Base-by-base conservation (phyloP, 2,888 invertebrate genomes). In the Cordilura impudica region DNA sequence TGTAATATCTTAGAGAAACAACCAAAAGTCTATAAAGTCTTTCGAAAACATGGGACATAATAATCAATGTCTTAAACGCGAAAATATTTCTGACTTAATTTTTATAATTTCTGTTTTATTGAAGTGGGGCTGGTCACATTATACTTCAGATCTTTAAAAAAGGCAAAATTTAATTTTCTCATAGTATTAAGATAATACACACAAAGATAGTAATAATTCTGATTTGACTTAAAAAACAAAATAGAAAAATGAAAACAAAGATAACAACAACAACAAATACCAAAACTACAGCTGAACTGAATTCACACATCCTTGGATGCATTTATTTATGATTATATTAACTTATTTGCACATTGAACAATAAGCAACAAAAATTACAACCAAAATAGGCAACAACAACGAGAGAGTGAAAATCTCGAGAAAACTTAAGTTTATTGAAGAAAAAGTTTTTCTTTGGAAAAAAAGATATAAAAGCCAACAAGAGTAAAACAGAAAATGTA, bases 201-300 rank as follows among this genome's bases (percentile, higher is more conserved):
- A 78, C 66, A 67, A 69, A 69, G 53, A 51, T 56, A 31, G n/a
- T 58, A 53, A 78, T 70, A 70, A 56, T 69, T 73, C 63, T 69
- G 45, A 78, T 54, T 43, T 67, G 77, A 51, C 35, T 73, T 53
- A 58, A 73, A 4, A 21, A 63, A 60, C n/a, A n/a, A 60, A 53
- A 12, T 45, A 60, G 6, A 72, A 58, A 47, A 39, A 54, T 35
- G 12, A 45, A 56, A 8, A 43, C 1, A 60, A 21, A 26, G 31
- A 70, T 5, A 21, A 54, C 18, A 65, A 56, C 5, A 49, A 56
- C 31, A 29, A 49, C 12, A 10, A 53, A 8, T 65, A 51, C 26
- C 21, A 26, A 43, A 16, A 56, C 29, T 18, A 18, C 31, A 60
- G 35, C 23, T 45, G 31, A 60, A 45, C 23, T 14, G 23, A 61